Evolutionary conservation across 1,140 invertebrate species (phyloP).

Genomic region (Drosophila leontia): DNA sequence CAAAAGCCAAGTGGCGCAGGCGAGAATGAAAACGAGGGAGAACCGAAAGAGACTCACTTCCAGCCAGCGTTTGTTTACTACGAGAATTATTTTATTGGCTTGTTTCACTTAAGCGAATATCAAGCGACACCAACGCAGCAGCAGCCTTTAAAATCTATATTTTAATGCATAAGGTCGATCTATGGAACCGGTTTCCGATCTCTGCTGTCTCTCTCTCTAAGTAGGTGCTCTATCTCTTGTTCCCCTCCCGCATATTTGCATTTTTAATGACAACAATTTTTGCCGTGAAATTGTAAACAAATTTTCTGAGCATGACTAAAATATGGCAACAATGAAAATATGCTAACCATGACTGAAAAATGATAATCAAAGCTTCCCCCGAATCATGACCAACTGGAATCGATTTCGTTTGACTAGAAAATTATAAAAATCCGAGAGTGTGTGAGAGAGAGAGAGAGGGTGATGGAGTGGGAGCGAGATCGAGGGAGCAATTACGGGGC

Average conservation of each 20-base stretch:
- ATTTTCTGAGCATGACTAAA: slow-evolving; percentile 49
- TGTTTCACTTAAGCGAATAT: slow-evolving; percentile 58
- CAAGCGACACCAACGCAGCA: slow-evolving; percentile 61
- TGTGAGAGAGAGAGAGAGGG: not conserved
- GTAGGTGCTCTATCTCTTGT: slow-evolving; percentile 31
- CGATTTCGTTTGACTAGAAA: slow-evolving; percentile 34
- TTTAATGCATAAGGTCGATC: slow-evolving; percentile 75
- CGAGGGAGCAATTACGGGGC: slow-evolving; percentile 38
- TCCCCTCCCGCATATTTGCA: slow-evolving; percentile 65
- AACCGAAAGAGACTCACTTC: not conserved
- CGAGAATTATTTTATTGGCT: slow-evolving; percentile 56
- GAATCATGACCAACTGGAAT: slow-evolving; percentile 51
- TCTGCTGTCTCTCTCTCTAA: slow-evolving; percentile 4
- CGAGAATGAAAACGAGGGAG: slow-evolving; percentile 19
- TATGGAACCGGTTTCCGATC: slow-evolving; percentile 57
- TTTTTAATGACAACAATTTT: slow-evolving; percentile 75
- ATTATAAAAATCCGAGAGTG: not conserved
- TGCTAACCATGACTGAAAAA: slow-evolving; percentile 47
- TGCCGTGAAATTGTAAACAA: slow-evolving; percentile 80
- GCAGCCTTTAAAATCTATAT: slow-evolving; percentile 60
- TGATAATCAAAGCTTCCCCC: slow-evolving; percentile 41
- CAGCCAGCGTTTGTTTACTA: slow-evolving; percentile 54
- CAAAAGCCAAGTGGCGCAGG: slow-evolving; percentile 8
- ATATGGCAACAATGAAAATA: slow-evolving; percentile 45
- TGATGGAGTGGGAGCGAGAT: not conserved